Evolutionary conservation across 2,888 invertebrate species (phyloP), one percentile per base, ranked within the genome.

Genomic region (Lamellibrachia satsuma): DNA sequence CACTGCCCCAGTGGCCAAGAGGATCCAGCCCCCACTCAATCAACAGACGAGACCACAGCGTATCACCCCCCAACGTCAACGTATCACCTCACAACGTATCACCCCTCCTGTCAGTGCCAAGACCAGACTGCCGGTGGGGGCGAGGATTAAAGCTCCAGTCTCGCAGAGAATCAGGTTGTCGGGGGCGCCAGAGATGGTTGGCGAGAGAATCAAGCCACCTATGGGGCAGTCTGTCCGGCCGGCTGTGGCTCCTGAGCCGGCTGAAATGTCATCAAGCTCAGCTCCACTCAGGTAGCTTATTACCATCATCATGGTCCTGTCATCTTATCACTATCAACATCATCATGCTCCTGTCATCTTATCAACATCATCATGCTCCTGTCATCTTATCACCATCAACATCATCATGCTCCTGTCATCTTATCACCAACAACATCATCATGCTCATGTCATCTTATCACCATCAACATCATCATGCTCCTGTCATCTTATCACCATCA

Each of bases 1-100:
- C 90, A 91, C 91, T 52, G 91, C n/a, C 92, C 92, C n/a, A 90
- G 39, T 15, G 91, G 90, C 90, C 52, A 91, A 22, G 92, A 57
- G 57, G 3, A 27, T 22, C 15, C 75, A 75, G n/a, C 75, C 75
- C 22, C 51, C 92, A 92, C 55, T 60, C 7, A 7, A 9, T 9
- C 91, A 91, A 8, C 91, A 39, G 52, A 9, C 52, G 27, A n/a
- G 52, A 52, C 91, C 51, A 91, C 91, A 52, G 52, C 15, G 52
- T 52, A 27, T 27, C 91, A 91, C 91, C 91, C 15, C 55, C 7
- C 55, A 9, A 9, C 55, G 55, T 55, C 75, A 75, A 75, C 75
- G 55, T 55, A 9, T 55, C 55, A 9, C 55, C 55, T n/a, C 75
- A 2, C 75, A 75, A 75, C 75, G 75, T 75, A 75, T 75, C 75